Conservation (phyloP, 2,888 invertebrate species). For the Pilophorus perplexus region DNA sequence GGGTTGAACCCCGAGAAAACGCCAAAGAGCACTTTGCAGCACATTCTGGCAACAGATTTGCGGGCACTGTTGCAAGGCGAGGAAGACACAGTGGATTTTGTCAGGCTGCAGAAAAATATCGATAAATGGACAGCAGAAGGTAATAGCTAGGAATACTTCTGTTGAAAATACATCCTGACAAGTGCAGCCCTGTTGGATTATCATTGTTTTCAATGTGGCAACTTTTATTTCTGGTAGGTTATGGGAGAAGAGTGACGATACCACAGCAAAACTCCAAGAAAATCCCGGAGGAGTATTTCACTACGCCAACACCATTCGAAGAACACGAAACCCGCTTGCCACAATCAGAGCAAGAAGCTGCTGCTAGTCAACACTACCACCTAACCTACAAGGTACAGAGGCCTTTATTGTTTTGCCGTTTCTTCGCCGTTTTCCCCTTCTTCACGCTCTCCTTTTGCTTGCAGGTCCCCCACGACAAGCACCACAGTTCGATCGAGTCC, state of each 20-base stretch:
- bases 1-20: constrained; percentile 28
- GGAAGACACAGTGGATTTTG: constrained; percentile 64
- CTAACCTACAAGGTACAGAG: constrained; percentile 44
- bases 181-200: no score
- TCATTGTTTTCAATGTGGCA: no score
- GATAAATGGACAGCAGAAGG: constrained; percentile 81
- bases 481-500: constrained; percentile 32
- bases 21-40: constrained; percentile 47
- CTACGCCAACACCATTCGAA: constrained; percentile 56
- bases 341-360: constrained; percentile 42
- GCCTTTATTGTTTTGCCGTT: no score
- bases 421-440: no score
- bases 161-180: no score
- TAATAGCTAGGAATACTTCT: no score
- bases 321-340: constrained; percentile 19
- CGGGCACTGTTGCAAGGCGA: constrained; percentile 57
- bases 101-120: constrained; percentile 75
- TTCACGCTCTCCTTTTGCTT: neutral
- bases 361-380: constrained; percentile 47
- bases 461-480: constrained; percentile 35
- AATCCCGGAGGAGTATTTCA: constrained; percentile 74
- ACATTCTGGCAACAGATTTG: constrained; percentile 55
- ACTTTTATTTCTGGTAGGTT: no score
- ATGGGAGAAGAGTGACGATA: constrained; percentile 42
- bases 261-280: constrained; percentile 63